Base-by-base conservation (phyloP, 2,113 vertebrate species). In the Antechinus flavipes region DNA sequence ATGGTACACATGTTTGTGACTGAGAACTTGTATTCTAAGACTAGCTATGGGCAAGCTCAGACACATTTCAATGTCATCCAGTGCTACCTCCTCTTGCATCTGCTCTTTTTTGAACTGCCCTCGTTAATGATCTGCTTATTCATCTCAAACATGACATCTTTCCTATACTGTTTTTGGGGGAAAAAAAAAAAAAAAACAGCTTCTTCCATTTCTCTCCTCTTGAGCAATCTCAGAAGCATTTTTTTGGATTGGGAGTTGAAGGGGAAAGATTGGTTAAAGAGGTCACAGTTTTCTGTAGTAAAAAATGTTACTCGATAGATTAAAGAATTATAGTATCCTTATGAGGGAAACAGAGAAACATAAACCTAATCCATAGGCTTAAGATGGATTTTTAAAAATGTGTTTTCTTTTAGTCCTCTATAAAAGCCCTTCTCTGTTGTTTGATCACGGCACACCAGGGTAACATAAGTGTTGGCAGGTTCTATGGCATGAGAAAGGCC, bases 131-230 rank as follows among this genome's bases (percentile, higher is more conserved):
- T 46, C 16, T 91, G 3, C 50, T 5, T 91, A 11, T 89, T 49
- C 91, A 91, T 76, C 50, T 54, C 47, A 9, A 90, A 90, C 22
- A 61, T 68, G 61, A 49, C 76, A 68, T 54, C 23, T 19, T 3
- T 49, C 42, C 76, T 90, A 47, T 47, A 22, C 54, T 93, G 68
- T 89, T 12, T 95, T 93, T 95, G 52, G n/a, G n/a, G n/a, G 47
- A 47, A 47, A 47, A 47, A 47, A 47, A 47, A 47, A 68, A 68
- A 61, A 10, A 68, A 91, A 90, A 91, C 16, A 54, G 11, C 91
- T 93, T 52, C 47, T 95, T 95, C 94, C 35, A 54, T 96, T 92
- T 96, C 7, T 94, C 16, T 94, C 46, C 68, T 92, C 25, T 92
- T 93, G 8, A 93, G 2, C 94, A 16, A 30, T 46, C 23, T 54